A percentile compares a stretch with the other conserved stretches of the same genome.
Evolutionary conservation across 2,797 vertebrate species (phyloP).

Genomic region (Apodemus agrarius): DNA sequence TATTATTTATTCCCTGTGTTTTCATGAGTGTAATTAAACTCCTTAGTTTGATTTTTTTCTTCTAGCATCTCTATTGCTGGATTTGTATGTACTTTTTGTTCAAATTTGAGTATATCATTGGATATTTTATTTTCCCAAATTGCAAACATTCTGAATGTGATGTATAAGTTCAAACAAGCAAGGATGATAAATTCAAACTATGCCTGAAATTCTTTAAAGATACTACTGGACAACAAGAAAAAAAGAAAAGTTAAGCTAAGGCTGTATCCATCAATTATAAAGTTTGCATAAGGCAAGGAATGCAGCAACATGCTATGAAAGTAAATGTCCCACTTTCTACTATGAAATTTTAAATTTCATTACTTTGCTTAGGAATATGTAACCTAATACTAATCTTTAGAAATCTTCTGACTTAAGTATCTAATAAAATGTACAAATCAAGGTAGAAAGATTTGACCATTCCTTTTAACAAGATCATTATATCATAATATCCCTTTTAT

Average conservation of each 20-base stretch:
- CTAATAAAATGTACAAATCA: background rate
- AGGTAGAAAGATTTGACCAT: background rate
- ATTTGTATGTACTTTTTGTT: no score
- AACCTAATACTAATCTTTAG: background rate
- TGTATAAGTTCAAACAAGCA: no score
- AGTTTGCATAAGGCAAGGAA: constrained; percentile 11
- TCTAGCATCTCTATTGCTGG: no score
- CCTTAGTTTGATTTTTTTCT: no score
- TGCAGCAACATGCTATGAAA: background rate
- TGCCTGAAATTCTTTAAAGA: constrained; percentile 44
- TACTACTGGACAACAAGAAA: background rate
- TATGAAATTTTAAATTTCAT: background rate
- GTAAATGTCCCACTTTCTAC: background rate
- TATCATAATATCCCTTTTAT: background rate
- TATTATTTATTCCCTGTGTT: no score
- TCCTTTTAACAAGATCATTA: constrained; percentile 8
- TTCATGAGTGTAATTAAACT: no score
- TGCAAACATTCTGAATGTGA: no score
- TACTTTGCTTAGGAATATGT: background rate
- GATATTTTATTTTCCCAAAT: no score
- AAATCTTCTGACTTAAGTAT: background rate
- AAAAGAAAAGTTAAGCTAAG: background rate
- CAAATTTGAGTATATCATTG: no score
- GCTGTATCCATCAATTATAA: background rate
- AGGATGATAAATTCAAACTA: no score